Base-by-base conservation (phyloP, 2,113 vertebrate genomes). In the Galbula dea region DNA sequence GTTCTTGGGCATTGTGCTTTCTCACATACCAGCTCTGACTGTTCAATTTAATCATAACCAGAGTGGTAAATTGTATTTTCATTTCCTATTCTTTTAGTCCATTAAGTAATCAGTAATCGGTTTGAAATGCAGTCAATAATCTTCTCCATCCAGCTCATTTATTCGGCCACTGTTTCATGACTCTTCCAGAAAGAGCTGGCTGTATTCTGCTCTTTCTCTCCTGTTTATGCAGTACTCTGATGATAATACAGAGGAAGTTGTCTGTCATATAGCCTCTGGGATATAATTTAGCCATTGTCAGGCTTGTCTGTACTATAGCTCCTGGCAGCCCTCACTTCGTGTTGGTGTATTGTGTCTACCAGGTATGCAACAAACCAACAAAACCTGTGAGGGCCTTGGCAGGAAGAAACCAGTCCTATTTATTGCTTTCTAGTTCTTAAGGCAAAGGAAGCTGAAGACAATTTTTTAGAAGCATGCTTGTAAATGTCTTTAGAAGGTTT, bases 261-360 rank as follows among this genome's bases (percentile, higher is more conserved):
- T 66, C 46, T 6, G 12, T 75, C 41, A 4, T 9, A 3, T 4
- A 61, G 46, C 58, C 49, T 34, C 29, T 46, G 58, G 58, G 48
- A 30, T 1, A 4, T 41, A 36, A 51, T 76, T 65, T 63, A 65
- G 21, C 63, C 15, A 1, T 9, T 2, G 13, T 15, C 29, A 41
- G 24, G 15, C 51, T 63, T 71, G 16, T 41, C n/a, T 36, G 46
- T 41, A 1, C 37, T 51, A 2, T 3, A n/a, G 52, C 12, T 91
- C 0, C 0, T 78, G 73, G 6, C 76, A 73, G 18, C 21, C 20
- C 51, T 51, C 6, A 0, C 71, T 84, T 55, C 0, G 0, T 41
- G 7, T 23, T 66, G n/a, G 12, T 63, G 32, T 11, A 2, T 39
- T 63, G 1, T 3, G 5, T 76, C 75, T 91, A 2, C 30, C 10